These are phyloP conservation scores for Xanthia icteritia DNA, from an alignment of 2,888 invertebrate species.

Conservation along the genomic window DNA sequence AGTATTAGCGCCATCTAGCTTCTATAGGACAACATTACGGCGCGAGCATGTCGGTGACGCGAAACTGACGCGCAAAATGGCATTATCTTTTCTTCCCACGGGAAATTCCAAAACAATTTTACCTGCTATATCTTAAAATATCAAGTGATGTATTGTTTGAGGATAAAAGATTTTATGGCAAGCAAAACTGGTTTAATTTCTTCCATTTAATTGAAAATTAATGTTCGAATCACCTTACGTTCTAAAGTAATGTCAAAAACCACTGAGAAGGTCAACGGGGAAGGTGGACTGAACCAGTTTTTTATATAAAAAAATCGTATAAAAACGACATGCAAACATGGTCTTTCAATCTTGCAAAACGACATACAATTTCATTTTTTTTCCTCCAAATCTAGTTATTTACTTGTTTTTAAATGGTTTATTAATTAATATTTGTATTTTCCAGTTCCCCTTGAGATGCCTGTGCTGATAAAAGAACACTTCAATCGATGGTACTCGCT, in stretches of 20 bases:
- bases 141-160: background rate
- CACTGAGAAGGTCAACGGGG: slow-evolving; percentile 20
- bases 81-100: too few relatives aligned
- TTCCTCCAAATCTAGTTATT: background rate
- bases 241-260: background rate
- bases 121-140: background rate
- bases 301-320: background rate
- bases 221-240: background rate
- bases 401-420: background rate
- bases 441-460: slow-evolving; percentile 98
- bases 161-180: background rate
- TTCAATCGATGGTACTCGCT: slow-evolving; percentile 99
- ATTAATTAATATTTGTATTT: slow-evolving; percentile 53
- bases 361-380: background rate
- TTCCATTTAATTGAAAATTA: background rate
- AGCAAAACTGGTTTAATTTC: slow-evolving; percentile 23
- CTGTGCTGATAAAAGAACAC: slow-evolving; percentile 97
- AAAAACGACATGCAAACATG: background rate
- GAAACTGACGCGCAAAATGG: too few relatives aligned
- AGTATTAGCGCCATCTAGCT: too few relatives aligned
- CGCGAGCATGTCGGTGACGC: too few relatives aligned
- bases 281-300: slow-evolving; percentile 10
- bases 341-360: background rate
- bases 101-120: background rate
- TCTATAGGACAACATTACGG: too few relatives aligned